Evolutionary conservation across 2,113 vertebrate genomes (phyloP), one percentile per base, ranked within the genome.

Genomic region (Triplophysa dalaica): DNA sequence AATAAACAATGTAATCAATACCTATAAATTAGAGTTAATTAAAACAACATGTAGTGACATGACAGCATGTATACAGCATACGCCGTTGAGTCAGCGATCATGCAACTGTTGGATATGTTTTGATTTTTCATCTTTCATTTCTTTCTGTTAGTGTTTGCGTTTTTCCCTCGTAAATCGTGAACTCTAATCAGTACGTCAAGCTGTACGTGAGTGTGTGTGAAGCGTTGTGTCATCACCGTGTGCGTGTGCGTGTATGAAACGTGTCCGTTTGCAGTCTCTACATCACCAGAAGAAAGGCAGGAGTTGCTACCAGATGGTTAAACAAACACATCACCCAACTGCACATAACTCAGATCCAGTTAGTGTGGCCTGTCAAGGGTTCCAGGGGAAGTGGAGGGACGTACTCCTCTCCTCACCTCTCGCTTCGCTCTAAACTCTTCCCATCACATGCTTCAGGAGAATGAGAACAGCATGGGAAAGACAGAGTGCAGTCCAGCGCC

Each of bases 281-380:
- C 89, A 93, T 93, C 91, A 93, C 87, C 75, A 84, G 86, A 82
- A 81, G 79, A 85, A 85, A 88, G 79, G 81, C 84, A 91, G 90
- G 90, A 92, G 92, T 93, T 66, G 90, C 93, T 93, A 93, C 91
- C 92, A 93, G 89, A 93, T 92, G 92, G 90, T 92, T 92, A 93
- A 93, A 93, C 90, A 94, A 93, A 93, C 92, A 93, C 90, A 92
- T 93, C 91, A 82, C 87, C 90, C 90, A 91, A 90, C 92, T 92
- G 92, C 90, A 89, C 91, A 92, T 93, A 93, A 93, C 89, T 93
- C 93, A 93, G 90, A 91, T 91, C 92, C 92, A 93, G 91, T 94
- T 94, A 94, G 91, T 91, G 84, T 88, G 83, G 78, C 89, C 83
- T 93, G 92, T 93, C 93, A 93, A 84, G 90, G 73, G 90, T 90